phyloP scores from a whole-genome alignment of 1,140 invertebrate genomes.

The Drosophila ogumai region DNA sequence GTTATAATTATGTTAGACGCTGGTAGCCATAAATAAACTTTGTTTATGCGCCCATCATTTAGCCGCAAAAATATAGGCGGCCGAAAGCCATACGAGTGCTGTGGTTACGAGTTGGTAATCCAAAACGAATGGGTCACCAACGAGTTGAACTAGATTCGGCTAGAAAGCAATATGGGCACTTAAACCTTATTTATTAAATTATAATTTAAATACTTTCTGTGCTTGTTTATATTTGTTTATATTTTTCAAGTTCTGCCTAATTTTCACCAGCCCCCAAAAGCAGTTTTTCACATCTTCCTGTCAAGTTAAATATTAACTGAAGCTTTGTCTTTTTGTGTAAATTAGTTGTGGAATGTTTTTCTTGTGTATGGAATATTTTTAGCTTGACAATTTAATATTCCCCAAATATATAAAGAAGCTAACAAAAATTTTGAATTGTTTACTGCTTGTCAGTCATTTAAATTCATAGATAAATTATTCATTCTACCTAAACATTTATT shows the following conservation, averaged over 20 bases:
- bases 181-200: not conserved
- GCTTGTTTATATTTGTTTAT: not conserved
- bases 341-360: not conserved
- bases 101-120: slow-evolving; percentile 44
- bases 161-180: not conserved
- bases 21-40: slow-evolving; percentile 54
- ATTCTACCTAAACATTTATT: not conserved
- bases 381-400: not conserved
- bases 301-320: slow-evolving; percentile 20
- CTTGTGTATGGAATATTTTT: slow-evolving; percentile 11
- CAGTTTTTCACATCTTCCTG: slow-evolving; percentile 24
- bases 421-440: not conserved
- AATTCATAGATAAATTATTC: not conserved
- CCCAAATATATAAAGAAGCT: not conserved
- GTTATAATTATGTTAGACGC: slow-evolving; percentile 74
- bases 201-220: not conserved
- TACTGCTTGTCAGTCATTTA: not conserved
- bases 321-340: not conserved
- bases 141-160: slow-evolving; percentile 1
- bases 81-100: slow-evolving; percentile 63
- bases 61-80: slow-evolving; percentile 30
- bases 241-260: slow-evolving; percentile 3
- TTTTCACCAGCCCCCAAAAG: not conserved
- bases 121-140: slow-evolving; percentile 25
- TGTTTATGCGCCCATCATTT: slow-evolving; percentile 24